Evolutionary conservation across 2,113 vertebrate species (phyloP).

Genomic region (Melozone crissalis): DNA sequence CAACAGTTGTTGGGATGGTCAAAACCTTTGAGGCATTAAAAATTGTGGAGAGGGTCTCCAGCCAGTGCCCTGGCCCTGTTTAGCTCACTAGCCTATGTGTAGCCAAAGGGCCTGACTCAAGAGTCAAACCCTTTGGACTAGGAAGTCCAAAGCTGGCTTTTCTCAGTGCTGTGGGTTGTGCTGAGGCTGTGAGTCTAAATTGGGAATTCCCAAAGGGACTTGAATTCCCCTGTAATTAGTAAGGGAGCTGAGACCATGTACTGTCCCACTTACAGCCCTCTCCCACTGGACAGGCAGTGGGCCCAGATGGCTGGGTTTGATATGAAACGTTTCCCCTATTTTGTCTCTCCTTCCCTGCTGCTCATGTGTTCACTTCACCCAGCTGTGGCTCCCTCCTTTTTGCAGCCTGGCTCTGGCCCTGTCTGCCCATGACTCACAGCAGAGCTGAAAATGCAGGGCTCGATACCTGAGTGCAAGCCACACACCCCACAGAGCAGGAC

Average conservation of each 20-base stretch:
- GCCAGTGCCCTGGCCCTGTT: background rate
- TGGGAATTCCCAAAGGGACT: background rate
- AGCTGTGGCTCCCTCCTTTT: background rate
- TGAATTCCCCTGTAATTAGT: constrained; percentile 20
- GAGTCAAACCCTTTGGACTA: background rate
- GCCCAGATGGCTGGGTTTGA: constrained; percentile 21
- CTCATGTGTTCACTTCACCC: background rate
- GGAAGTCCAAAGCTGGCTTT: background rate
- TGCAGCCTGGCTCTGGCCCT: background rate
- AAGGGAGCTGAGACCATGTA: background rate
- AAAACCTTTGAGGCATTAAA: background rate
- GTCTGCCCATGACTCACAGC: background rate
- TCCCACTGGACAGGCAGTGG: constrained; percentile 36
- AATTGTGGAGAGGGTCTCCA: background rate
- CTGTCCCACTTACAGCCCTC: background rate
- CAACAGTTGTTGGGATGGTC: background rate
- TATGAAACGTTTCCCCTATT: constrained; percentile 24
- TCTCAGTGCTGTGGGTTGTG: background rate
- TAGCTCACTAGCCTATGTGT: background rate
- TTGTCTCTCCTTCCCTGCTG: background rate
- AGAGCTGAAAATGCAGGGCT: fast-evolving
- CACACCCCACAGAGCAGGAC: background rate
- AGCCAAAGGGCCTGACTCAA: background rate
- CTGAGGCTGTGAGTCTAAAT: background rate
- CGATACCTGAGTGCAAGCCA: background rate